phyloP scores from a whole-genome alignment of 2,113 vertebrate genomes.

The Tragelaphus strepsiceros region DNA sequence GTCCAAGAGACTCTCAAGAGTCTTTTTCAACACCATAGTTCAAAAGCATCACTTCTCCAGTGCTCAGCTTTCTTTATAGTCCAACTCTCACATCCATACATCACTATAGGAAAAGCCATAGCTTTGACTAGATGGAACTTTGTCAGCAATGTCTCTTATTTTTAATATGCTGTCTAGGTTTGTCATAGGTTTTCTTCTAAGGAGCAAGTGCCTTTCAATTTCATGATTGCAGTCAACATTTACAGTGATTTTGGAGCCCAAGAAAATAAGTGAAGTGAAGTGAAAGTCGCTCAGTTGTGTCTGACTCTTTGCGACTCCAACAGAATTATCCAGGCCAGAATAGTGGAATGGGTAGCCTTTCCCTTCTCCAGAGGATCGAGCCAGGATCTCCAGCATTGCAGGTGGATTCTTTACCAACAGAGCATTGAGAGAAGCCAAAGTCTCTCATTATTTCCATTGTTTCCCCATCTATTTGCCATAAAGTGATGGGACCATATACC shows the following conservation, averaged over 20 bases:
- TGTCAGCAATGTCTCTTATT: neutral
- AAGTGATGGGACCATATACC: neutral
- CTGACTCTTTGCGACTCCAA: neutral
- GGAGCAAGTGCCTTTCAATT: neutral
- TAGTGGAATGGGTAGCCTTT: neutral
- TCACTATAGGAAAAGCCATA: neutral
- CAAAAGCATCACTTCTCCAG: neutral
- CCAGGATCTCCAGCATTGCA: neutral
- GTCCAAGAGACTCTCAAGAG: neutral
- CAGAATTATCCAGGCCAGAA: neutral
- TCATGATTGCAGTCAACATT: neutral
- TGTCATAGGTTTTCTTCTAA: neutral
- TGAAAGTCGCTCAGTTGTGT: neutral
- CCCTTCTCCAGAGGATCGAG: neutral
- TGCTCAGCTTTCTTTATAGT: neutral
- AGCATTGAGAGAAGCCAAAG: neutral
- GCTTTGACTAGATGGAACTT: neutral
- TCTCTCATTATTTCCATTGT: neutral
- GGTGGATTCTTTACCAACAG: neutral
- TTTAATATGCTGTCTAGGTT: neutral
- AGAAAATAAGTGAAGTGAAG: neutral
- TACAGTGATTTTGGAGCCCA: neutral
- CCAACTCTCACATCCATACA: neutral
- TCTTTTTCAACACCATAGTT: neutral
- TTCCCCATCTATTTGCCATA: neutral